Evolutionary conservation across 2,113 vertebrate genomes (phyloP).

Genomic region (Verasper variegatus): DNA sequence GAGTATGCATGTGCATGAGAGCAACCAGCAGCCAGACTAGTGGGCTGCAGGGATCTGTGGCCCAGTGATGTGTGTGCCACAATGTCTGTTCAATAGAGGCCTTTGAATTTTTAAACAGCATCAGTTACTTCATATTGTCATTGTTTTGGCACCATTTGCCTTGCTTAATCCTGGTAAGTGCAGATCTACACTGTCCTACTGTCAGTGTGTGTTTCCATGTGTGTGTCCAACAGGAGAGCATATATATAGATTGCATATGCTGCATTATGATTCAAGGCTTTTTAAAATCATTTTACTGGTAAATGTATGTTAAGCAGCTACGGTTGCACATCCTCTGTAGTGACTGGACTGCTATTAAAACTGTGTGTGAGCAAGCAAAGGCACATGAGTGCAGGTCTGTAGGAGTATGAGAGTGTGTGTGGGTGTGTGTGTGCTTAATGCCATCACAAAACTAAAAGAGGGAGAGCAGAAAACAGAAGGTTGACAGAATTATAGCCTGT

Average conservation of each 20-base stretch:
- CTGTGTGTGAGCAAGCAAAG: too few relatives aligned
- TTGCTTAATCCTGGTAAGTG: constrained; percentile 79
- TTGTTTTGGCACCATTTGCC: constrained; percentile 80
- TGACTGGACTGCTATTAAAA: not conserved
- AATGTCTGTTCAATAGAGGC: constrained; percentile 78
- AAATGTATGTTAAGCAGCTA: not conserved
- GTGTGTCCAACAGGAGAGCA: constrained; percentile 8
- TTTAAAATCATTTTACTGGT: not conserved
- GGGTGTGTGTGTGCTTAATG: not conserved
- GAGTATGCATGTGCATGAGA: constrained; percentile 21
- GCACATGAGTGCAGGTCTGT: too few relatives aligned
- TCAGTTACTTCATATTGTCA: constrained; percentile 80
- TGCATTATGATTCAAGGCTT: constrained; percentile 12
- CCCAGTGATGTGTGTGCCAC: constrained; percentile 70
- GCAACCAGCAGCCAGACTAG: constrained; percentile 51
- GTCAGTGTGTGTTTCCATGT: constrained; percentile 36
- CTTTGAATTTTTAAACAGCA: constrained; percentile 84
- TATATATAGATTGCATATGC: not conserved
- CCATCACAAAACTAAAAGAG: not conserved
- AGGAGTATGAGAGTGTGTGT: too few relatives aligned
- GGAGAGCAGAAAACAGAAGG: constrained; percentile 1
- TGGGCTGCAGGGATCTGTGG: constrained; percentile 62
- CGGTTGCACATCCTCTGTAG: not conserved
- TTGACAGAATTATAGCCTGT: not conserved
- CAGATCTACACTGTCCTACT: constrained; percentile 59